Evolutionary conservation across 2,113 vertebrate genomes (phyloP), one percentile per base, ranked within the genome.

Genomic region (Rutilus rutilus): DNA sequence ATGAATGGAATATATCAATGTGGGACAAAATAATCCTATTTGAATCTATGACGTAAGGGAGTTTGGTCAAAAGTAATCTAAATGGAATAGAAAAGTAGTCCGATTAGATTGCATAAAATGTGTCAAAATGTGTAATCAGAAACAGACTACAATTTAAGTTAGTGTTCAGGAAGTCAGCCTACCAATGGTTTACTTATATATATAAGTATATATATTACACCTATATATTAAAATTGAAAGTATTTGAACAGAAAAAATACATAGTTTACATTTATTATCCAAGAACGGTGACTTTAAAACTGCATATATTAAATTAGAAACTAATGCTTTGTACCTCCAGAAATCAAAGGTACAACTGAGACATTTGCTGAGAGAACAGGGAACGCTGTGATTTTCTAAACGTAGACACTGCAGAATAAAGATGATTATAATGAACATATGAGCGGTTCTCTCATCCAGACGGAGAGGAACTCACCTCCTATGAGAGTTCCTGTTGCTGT

Each of bases 401-500:
- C 9, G 21, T 23, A 59, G 21, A 9, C 33, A 8, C 15, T 21
- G 30, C 9, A 21, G 21, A 42, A 27, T 27, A 33, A 30, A 52
- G 25, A 77, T 50, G 25, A 27, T 54, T 0, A 21, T 27, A 69
- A 47, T 33, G 89, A 5, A 67, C 83, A 90, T 47, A 84, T 79
- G 85, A 87, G 80, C 81, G 60, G 11, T 30, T 90, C 45, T 71
- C 67, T 83, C 84, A n/a, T 74, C 83, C 91, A 86, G 86, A 65
- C 54, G 23, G 76, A 45, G 57, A 80, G 47, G 78, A 93, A 94
- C 98, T 98, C 96, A 99, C 98, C 98, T 99, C 95, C 98, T 90
- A 95, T 99, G 98, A 60, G 98, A 99, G 96, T 99, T 99, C 97
- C 98, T 97, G 98, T 99, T 99, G 97, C 98, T 99, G 96, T 99